Percentiles rank a stretch among this genome's conserved stretches.
phyloP scores from a whole-genome alignment of 2,113 vertebrate genomes.

The Chelonoidis abingdonii region DNA sequence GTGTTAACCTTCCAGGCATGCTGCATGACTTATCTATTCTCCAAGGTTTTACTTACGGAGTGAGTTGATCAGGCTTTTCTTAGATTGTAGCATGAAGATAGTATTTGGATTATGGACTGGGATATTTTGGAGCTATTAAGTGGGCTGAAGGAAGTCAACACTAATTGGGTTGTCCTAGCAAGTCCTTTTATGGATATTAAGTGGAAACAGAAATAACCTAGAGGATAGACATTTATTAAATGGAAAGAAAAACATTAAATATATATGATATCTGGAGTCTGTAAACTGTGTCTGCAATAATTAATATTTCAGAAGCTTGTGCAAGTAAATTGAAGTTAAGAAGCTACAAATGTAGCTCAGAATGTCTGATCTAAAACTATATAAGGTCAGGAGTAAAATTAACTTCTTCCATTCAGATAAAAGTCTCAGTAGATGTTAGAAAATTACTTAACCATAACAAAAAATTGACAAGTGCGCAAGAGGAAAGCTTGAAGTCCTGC shows the following conservation, averaged over 20 bases:
- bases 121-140: background rate
- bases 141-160: background rate
- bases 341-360: background rate
- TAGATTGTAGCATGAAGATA: background rate
- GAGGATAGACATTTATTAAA: background rate
- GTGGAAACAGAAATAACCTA: background rate
- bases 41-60: background rate
- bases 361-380: background rate
- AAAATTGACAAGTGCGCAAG: accelerated
- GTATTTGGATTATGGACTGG: background rate
- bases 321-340: background rate
- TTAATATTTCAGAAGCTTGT: conserved; percentile 27
- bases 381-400: background rate
- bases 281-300: background rate
- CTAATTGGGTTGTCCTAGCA: background rate
- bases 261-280: background rate
- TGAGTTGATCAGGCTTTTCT: background rate
- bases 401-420: background rate
- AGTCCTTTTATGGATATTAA: background rate
- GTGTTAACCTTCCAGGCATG: background rate
- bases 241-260: background rate
- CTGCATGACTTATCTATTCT: background rate
- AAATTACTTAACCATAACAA: background rate
- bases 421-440: background rate
- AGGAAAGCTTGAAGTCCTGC: background rate